These are phyloP conservation scores for Gobiocypris rarus DNA, from an alignment of 2,113 vertebrate genomes.

Conservation along the genomic window DNA sequence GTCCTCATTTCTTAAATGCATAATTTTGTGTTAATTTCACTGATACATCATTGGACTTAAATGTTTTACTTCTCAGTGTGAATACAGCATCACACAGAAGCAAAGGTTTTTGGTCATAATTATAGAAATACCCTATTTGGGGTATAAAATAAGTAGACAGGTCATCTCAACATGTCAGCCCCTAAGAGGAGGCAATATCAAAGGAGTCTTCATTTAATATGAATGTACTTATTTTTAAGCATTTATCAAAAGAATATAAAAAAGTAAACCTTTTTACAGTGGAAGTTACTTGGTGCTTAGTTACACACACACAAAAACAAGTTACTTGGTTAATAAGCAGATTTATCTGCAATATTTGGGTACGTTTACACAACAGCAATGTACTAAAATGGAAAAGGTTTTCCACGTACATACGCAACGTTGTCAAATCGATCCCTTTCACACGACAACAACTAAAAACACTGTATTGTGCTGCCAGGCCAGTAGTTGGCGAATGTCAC, in stretches of 20 bases:
- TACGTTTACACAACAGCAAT: too few species aligned
- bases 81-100: neutral
- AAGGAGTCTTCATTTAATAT: neutral
- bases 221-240: neutral
- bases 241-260: neutral
- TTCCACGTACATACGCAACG: too few species aligned
- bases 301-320: neutral
- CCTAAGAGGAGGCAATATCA: neutral
- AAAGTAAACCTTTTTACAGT: neutral
- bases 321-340: neutral
- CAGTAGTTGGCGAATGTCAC: too few species aligned
- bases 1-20: neutral
- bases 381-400: too few species aligned
- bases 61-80: neutral
- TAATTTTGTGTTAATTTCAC: neutral
- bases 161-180: neutral
- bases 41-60: neutral
- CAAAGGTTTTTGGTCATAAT: neutral
- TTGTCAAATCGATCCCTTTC: too few species aligned
- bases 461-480: too few species aligned
- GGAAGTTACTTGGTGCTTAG: neutral
- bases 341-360: neutral
- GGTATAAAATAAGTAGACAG: neutral
- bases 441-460: too few species aligned
- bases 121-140: neutral